These are phyloP conservation scores for Tanypteryx hageni DNA, from an alignment of 2,888 invertebrate species.

Conservation along the genomic window DNA sequence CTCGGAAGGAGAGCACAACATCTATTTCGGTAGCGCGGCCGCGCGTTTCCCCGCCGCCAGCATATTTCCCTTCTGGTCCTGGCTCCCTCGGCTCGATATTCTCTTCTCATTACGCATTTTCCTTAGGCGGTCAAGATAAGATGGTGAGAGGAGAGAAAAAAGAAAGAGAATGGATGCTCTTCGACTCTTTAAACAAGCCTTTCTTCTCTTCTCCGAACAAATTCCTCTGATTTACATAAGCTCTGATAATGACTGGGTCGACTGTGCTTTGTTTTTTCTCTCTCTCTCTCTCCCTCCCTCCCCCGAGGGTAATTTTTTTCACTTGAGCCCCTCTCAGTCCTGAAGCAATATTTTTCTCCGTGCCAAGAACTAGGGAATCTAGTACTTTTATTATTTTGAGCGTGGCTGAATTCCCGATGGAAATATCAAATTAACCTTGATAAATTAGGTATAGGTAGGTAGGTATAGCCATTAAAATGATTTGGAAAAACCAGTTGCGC, in stretches of 20 bases:
- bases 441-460: too few species aligned
- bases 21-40: not conserved
- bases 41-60: not conserved
- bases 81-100: not conserved
- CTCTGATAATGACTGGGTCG: constrained; percentile 6
- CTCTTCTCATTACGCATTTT: not conserved
- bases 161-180: not conserved
- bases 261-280: not conserved
- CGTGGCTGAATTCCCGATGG: not conserved
- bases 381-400: not conserved
- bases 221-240: not conserved
- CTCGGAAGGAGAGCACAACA: not conserved
- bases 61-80: not conserved
- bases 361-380: not conserved
- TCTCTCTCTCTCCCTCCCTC: not conserved
- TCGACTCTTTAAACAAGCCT: not conserved
- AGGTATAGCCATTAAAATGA: too few species aligned
- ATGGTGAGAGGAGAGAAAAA: not conserved
- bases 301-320: not conserved
- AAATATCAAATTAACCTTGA: too few species aligned
- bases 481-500: too few species aligned
- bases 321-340: not conserved
- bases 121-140: not conserved
- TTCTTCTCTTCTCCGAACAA: not conserved
- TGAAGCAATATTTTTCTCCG: not conserved